Conservation (phyloP, 2,113 vertebrate genomes). For the Eulemur macaco region DNA sequence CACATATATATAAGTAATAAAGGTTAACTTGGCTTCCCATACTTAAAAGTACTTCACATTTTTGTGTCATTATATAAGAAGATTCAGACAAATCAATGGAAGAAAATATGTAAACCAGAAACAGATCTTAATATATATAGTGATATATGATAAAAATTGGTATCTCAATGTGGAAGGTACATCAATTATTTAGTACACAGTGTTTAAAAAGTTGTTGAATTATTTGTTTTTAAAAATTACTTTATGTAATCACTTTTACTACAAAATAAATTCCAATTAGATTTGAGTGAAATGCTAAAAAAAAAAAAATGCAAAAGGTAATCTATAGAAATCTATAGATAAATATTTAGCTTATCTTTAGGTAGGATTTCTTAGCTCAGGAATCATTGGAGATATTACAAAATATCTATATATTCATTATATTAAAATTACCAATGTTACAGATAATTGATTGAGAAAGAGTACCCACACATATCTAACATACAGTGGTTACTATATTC, state of each 20-base stretch:
- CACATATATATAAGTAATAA: not conserved
- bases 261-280: not conserved
- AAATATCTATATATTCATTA: not conserved
- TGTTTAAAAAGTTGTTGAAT: not conserved
- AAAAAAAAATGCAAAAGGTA: not conserved
- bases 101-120: not conserved
- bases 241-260: not conserved
- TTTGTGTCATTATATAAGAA: not conserved
- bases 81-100: not conserved
- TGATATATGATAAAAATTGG: conserved; percentile 15
- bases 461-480: not conserved
- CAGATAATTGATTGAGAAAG: not conserved
- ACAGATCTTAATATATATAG: not conserved
- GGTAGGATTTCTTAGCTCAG: not conserved
- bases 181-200: not conserved
- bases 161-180: not conserved
- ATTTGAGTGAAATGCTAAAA: conserved; percentile 28
- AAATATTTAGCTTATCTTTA: not conserved
- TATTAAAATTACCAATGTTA: not conserved
- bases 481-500: not conserved
- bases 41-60: not conserved
- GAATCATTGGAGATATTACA: not conserved
- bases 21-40: not conserved
- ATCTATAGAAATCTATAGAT: not conserved
- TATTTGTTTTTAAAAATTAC: conserved; percentile 1